phyloP scores from a whole-genome alignment of 1,140 invertebrate species.

The Trachymyrmex cornetzi region DNA sequence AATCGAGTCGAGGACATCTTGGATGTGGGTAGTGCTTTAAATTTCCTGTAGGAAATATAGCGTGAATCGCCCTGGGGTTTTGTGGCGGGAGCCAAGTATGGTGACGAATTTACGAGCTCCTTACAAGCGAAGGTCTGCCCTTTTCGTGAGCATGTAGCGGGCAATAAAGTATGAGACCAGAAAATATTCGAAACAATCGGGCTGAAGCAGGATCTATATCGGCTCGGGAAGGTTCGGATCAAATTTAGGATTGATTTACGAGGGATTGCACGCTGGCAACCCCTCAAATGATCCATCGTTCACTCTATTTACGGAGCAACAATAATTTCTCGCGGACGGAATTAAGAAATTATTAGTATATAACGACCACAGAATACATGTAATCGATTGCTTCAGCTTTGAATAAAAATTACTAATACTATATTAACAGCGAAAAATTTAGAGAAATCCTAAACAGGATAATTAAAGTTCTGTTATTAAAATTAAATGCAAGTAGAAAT shows the following conservation, averaged over 20 bases:
- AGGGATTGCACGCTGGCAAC: slow-evolving; percentile 52
- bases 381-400: not conserved
- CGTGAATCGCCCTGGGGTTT: slow-evolving; percentile 63
- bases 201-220: slow-evolving; percentile 64
- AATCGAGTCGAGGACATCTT: slow-evolving; percentile 35
- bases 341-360: not conserved
- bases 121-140: slow-evolving; percentile 74
- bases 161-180: slow-evolving; percentile 76
- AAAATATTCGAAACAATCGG: slow-evolving; percentile 77
- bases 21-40: slow-evolving; percentile 67
- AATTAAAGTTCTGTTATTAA: too few relatives aligned
- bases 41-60: slow-evolving; percentile 66
- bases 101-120: slow-evolving; percentile 83
- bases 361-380: not conserved
- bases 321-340: not conserved
- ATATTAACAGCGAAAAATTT: not conserved
- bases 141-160: slow-evolving; percentile 67
- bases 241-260: slow-evolving; percentile 79
- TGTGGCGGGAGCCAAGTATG: slow-evolving; percentile 77
- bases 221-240: slow-evolving; percentile 60
- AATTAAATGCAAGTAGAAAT: too few relatives aligned
- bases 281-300: not conserved
- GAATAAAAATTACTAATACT: not conserved
- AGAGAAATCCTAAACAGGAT: too few relatives aligned
- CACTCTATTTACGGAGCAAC: slow-evolving; percentile 29